Conservation (phyloP, 2,888 invertebrate species). For the Drosophila koepferae region DNA sequence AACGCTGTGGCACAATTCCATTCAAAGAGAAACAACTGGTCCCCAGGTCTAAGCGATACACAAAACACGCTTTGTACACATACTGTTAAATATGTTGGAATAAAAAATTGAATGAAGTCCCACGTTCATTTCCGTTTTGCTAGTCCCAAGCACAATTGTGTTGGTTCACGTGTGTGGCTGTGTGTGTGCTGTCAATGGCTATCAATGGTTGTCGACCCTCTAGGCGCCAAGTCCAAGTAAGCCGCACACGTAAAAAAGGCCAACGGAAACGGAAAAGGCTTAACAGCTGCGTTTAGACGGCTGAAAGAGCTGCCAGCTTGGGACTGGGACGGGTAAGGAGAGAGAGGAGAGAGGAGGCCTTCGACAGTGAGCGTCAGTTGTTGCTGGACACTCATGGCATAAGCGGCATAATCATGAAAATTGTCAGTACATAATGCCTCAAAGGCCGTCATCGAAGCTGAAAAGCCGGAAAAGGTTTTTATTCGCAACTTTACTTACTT, state of each 20-base stretch:
- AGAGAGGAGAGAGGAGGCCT: too few relatives aligned
- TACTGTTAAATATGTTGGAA: conserved; percentile 28
- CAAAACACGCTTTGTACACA: conserved; percentile 30
- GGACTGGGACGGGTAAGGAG: not conserved
- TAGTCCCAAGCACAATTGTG: conserved; percentile 41
- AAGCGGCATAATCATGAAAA: conserved; percentile 79
- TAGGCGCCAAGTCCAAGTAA: conserved; percentile 66
- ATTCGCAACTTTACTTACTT: conserved; percentile 79
- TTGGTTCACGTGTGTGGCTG: conserved; percentile 4
- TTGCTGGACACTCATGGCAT: conserved; percentile 62
- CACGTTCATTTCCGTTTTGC: conserved; percentile 67
- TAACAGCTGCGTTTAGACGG: conserved; percentile 77
- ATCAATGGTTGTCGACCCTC: conserved; percentile 68
- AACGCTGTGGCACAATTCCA: conserved; percentile 42
- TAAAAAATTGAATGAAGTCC: conserved; percentile 65
- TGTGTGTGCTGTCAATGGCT: conserved; percentile 57
- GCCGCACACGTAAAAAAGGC: conserved; percentile 59
- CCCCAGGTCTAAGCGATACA: conserved; percentile 25
- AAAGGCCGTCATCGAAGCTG: conserved; percentile 66
- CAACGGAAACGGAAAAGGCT: conserved; percentile 78
- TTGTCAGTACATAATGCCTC: conserved; percentile 80
- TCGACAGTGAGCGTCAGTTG: not conserved
- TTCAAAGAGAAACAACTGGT: conserved; percentile 9
- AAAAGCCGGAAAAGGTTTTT: conserved; percentile 75
- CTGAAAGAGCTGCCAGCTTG: conserved; percentile 40